Base-by-base conservation (phyloP, 2,797 vertebrate genomes). In the Huso huso region DNA sequence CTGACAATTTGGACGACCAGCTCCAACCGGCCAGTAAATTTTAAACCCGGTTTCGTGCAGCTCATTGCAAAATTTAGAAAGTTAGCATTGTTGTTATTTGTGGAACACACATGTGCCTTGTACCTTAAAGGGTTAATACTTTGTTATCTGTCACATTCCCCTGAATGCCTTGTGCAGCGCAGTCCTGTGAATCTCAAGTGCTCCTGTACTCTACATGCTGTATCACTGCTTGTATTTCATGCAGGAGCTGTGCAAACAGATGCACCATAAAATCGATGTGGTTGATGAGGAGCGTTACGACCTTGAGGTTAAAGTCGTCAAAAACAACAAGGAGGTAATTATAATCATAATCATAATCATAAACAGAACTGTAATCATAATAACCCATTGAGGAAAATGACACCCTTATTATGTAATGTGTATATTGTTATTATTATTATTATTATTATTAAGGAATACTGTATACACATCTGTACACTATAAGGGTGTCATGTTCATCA, bases 261-360 rank as follows among this genome's bases (percentile, higher is more conserved):
- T 98, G 61, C 91, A 96, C 6, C 73, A 87, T 66, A 88, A 95
- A 85, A 83, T 99, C 3, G 83, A 92, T 0, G 58, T 81, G 1
- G 90, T 93, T 8, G 96, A 98, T 73, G 96, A 98, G 72, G 95
- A 98, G 75, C 88, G 94, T 73, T 98, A 97, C 1, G 80, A 89
- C 78, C 88, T 93, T 65, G 95, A 98, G 74, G 78, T 92, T 72
- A 96, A 89, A 80, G 85, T 94, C 15, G 85, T 87, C 77, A 87
- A 97, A 86, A 93, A 93, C 62, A 76, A 67, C 65, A 89, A 93
- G 66, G 96, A 98, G 94, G 96, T 98, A 77, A 86, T 48, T 6
- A 78, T 3, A 37, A 37, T 37, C 23, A 37, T 37, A 37, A 37
- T 37, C 23, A 37, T 37, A 37, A 37, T 37, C 23, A 37, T 37